phyloP scores from a whole-genome alignment of 2,113 vertebrate species.

The Gyps fulvus region DNA sequence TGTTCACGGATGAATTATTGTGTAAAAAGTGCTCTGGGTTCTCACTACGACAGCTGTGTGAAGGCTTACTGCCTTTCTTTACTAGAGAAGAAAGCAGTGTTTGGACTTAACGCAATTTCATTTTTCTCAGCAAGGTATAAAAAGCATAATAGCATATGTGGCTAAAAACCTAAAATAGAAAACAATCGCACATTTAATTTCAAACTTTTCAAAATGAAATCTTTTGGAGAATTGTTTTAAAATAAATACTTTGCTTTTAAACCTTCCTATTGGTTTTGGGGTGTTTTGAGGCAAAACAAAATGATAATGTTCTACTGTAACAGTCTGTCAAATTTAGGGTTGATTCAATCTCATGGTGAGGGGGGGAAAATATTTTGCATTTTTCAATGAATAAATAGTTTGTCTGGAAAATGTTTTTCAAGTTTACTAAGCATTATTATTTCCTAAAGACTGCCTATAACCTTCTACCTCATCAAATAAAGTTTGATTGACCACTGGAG shows the following conservation, averaged over 20 bases:
- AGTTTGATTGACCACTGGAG: background rate
- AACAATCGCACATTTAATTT: background rate
- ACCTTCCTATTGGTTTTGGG: background rate
- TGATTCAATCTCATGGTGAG: background rate
- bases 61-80: background rate
- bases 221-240: background rate
- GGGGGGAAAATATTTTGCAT: background rate
- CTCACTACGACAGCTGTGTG: background rate
- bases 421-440: background rate
- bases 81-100: background rate
- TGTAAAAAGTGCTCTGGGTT: background rate
- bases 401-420: background rate
- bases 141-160: background rate
- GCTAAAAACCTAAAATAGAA: background rate
- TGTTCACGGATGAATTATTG: background rate
- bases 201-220: background rate
- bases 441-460: background rate
- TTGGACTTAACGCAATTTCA: background rate
- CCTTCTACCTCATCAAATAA: background rate
- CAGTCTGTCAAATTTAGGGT: background rate
- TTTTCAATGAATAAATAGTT: background rate
- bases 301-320: background rate
- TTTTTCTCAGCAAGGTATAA: background rate
- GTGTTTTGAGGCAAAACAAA: background rate
- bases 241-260: background rate